These are phyloP conservation scores for Melanerpes formicivorus DNA, from an alignment of 2,113 vertebrate species.

Conservation along the genomic window DNA sequence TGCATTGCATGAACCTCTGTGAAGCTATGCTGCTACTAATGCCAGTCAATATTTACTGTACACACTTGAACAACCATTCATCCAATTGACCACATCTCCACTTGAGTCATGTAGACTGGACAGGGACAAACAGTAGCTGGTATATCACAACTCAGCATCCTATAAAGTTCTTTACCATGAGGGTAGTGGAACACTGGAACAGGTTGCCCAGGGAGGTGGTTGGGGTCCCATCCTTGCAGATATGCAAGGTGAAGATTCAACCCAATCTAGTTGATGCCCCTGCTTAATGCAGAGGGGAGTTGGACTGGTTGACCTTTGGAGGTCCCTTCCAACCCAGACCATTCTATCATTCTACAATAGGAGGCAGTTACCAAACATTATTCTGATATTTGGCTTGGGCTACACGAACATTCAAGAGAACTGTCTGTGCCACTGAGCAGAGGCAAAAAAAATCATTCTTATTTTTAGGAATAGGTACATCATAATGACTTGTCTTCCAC, in stretches of 20 bases:
- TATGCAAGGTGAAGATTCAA: no score
- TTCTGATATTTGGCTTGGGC: background rate
- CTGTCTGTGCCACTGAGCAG: background rate
- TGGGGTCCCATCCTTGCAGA: no score
- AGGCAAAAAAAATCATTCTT: background rate
- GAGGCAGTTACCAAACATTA: background rate
- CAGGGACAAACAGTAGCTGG: background rate
- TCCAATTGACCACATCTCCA: background rate
- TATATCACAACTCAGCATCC: background rate
- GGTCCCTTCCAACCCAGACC: no score
- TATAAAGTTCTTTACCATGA: no score
- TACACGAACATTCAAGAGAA: rapidly evolving
- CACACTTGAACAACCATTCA: background rate
- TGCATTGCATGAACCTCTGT: slow-evolving; percentile 58
- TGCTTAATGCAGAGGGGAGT: no score
- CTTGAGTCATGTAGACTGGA: background rate
- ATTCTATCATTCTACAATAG: no score
- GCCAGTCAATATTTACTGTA: background rate
- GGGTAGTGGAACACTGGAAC: no score
- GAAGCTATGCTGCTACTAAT: background rate
- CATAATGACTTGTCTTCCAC: background rate
- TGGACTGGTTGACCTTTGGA: no score
- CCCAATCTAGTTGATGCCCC: no score
- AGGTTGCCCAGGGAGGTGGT: no score
- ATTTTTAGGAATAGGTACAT: background rate